phyloP scores from a whole-genome alignment of 1,140 invertebrate genomes.

The Polypedilum pembai region DNA sequence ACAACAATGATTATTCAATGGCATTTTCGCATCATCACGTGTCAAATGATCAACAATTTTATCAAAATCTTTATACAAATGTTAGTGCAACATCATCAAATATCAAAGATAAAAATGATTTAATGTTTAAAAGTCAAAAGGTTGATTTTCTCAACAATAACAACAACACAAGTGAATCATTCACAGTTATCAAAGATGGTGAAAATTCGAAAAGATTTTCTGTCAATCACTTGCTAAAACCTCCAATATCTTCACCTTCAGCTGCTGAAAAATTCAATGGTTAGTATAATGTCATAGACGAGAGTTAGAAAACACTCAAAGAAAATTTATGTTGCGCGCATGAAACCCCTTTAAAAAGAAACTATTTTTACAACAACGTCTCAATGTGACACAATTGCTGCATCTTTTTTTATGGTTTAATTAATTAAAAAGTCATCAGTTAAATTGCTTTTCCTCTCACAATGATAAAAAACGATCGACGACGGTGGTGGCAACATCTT shows the following conservation, averaged over 20 bases:
- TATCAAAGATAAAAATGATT: slow-evolving; percentile 1
- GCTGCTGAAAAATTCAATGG: background rate
- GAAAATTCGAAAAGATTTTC: slow-evolving; percentile 1
- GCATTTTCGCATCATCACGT: background rate
- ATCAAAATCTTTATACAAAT: background rate
- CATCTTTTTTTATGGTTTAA: slow-evolving; percentile 7
- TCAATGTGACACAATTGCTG: background rate
- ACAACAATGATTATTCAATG: background rate
- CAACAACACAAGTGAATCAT: background rate
- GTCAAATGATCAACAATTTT: slow-evolving; percentile 13
- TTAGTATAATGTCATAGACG: background rate
- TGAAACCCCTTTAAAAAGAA: background rate
- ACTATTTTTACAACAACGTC: background rate
- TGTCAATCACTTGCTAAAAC: slow-evolving; percentile 5
- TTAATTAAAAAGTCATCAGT: slow-evolving; percentile 19
- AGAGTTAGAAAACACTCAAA: background rate
- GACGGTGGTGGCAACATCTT: background rate
- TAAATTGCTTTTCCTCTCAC: background rate
- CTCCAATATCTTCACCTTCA: background rate
- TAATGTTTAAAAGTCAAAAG: background rate
- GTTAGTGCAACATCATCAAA: background rate
- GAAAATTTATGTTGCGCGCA: background rate
- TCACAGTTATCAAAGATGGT: background rate
- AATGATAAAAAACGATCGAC: slow-evolving; percentile 12
- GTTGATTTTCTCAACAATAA: background rate